Base-by-base conservation (phyloP, 1,140 invertebrate species). In the Arctopsyche grandis region DNA sequence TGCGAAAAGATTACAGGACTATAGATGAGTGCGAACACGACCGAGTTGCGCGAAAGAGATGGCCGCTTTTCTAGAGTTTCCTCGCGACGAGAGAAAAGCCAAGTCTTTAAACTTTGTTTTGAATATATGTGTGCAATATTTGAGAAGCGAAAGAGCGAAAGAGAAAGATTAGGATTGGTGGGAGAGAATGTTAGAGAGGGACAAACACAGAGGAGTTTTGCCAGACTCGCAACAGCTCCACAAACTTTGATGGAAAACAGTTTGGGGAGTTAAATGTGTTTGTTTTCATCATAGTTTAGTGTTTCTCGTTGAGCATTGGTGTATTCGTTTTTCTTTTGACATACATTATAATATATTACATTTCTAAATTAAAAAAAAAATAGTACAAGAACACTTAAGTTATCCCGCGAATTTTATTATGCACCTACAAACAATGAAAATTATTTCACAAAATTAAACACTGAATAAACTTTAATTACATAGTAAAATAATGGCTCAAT, bases 201-300 rank as follows among this genome's bases (percentile, higher is more conserved):
- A 73, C 24, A 26, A 29, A 16, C 4, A 10, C 10, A 14, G 43
- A 24, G 26, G 74, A 76, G 74, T 38, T 60, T 63, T 29, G 10
- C 48, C 79, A 80, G 56, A 66, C 74, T 80, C 79, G 48, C 66
- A 80, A 73, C 66, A 77, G 75, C 79, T 77, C 71, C 69, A 75
- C 79, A 80, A 80, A 80, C 69, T 80, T 80, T 80, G 79, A 80
- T 80, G 79, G 80, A 78, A 81, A 81, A 81, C 80, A 81, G 80
- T 81, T 81, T 81, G 76, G 58, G 63, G 66, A 81, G 80, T 81
- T 81, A 75, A 81, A 81, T 81, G 80, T 81, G 80, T 78, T 81
- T 81, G 80, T 81, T 81, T 81, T 81, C 80, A 81, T 81, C 80
- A 81, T 75, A 81, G 77, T 81, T 81, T 81, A 81, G 71, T 78